Evolutionary conservation across 2,113 vertebrate genomes (phyloP).

Genomic region (Antechinus stuartii): DNA sequence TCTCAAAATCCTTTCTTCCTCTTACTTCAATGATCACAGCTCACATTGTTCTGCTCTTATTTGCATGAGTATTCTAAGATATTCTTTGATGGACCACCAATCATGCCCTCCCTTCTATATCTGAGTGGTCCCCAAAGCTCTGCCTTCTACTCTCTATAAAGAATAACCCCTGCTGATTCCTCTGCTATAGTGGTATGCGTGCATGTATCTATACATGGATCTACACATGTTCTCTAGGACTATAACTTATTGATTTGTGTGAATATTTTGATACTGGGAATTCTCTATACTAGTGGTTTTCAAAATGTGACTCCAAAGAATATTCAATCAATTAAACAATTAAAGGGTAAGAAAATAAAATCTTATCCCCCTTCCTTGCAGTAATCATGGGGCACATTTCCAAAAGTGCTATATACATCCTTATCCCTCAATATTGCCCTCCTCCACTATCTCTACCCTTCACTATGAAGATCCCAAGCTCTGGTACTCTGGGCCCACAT

Average conservation of each 20-base stretch:
- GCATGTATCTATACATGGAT: not conserved
- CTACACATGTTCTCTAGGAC: not conserved
- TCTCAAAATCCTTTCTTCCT: not conserved
- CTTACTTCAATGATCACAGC: not conserved
- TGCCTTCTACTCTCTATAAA: not conserved
- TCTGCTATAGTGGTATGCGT: not conserved
- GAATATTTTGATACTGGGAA: not conserved
- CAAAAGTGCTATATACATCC: not conserved
- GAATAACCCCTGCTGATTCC: not conserved
- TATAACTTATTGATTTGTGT: not conserved
- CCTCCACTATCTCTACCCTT: not conserved
- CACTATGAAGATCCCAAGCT: not conserved
- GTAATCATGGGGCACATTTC: not conserved
- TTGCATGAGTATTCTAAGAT: not conserved
- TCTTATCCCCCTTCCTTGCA: not conserved
- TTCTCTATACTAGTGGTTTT: not conserved
- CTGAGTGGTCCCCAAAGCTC: not conserved
- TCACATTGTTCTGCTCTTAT: not conserved
- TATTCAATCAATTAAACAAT: not conserved
- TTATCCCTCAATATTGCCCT: not conserved
- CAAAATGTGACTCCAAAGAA: not conserved
- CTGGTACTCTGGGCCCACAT: not conserved
- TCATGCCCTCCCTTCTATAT: not conserved
- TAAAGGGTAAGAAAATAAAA: not conserved
- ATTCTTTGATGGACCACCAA: not conserved